These are phyloP conservation scores for Dipodomys ordii DNA, from an alignment of 2,113 vertebrate genomes.

Conservation along the genomic window DNA sequence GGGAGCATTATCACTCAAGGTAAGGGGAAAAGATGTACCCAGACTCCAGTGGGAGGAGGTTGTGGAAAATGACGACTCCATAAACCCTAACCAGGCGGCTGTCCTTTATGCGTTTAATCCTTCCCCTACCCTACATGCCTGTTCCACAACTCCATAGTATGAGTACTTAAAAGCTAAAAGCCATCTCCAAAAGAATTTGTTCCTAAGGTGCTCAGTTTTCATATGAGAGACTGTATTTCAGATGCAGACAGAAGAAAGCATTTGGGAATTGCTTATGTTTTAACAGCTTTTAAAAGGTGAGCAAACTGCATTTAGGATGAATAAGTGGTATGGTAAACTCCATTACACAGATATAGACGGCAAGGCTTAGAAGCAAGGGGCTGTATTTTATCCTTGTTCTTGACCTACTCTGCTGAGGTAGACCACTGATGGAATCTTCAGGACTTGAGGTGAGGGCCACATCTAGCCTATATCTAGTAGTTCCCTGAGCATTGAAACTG, in stretches of 20 bases:
- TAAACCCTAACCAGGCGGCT: neutral
- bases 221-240: constrained; percentile 40
- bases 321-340: constrained; percentile 16
- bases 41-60: neutral
- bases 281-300: constrained; percentile 4
- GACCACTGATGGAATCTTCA: neutral
- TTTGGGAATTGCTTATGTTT: constrained; percentile 37
- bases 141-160: neutral
- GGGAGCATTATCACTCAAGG: neutral
- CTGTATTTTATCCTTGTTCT: neutral
- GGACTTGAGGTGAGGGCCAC: neutral
- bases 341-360: neutral
- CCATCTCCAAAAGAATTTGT: neutral
- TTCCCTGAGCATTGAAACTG: neutral
- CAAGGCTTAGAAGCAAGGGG: neutral
- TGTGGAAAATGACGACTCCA: neutral
- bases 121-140: neutral
- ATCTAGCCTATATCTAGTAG: neutral
- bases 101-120: neutral
- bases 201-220: neutral
- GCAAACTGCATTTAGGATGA: neutral
- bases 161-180: constrained; percentile 39
- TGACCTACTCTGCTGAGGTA: neutral
- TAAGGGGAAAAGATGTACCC: too few species aligned
- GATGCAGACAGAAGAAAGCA: neutral